phyloP scores from a whole-genome alignment of 1,140 invertebrate species.

The Drosophila takahashii region DNA sequence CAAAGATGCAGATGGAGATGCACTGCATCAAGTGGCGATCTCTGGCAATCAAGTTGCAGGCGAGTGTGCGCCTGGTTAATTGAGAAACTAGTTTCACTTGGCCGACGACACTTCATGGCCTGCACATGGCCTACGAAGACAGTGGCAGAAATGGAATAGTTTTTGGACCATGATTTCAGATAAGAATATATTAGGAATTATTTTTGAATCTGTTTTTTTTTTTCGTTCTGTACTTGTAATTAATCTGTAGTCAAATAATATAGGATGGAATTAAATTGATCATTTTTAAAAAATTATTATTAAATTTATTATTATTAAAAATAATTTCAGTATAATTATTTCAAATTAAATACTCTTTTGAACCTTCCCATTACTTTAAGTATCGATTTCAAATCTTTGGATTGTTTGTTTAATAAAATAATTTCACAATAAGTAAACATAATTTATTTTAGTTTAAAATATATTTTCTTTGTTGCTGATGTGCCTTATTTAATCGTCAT shows the following conservation, averaged over 20 bases:
- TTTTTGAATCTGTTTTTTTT: no score
- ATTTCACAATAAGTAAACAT: background rate
- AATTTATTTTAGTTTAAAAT: background rate
- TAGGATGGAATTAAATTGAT: background rate
- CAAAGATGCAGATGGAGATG: conserved; percentile 30
- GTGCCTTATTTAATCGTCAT: background rate
- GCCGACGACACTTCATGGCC: conserved; percentile 31
- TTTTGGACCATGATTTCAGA: background rate
- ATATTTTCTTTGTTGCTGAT: background rate
- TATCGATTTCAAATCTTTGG: no score
- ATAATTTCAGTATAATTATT: no score
- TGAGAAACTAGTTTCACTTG: conserved; percentile 77
- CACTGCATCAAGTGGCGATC: conserved; percentile 39
- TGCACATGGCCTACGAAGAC: conserved; percentile 23
- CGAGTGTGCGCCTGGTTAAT: conserved; percentile 64
- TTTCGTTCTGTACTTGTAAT: no score
- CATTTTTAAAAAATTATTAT: background rate
- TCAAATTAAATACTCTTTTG: no score
- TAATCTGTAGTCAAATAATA: background rate
- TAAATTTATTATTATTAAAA: no score
- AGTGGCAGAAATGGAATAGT: conserved; percentile 13
- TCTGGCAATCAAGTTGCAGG: conserved; percentile 37
- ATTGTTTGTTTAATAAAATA: background rate
- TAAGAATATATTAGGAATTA: background rate
- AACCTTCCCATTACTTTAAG: no score